Evolutionary conservation across 2,113 vertebrate genomes (phyloP).

Genomic region (Octodon degus): DNA sequence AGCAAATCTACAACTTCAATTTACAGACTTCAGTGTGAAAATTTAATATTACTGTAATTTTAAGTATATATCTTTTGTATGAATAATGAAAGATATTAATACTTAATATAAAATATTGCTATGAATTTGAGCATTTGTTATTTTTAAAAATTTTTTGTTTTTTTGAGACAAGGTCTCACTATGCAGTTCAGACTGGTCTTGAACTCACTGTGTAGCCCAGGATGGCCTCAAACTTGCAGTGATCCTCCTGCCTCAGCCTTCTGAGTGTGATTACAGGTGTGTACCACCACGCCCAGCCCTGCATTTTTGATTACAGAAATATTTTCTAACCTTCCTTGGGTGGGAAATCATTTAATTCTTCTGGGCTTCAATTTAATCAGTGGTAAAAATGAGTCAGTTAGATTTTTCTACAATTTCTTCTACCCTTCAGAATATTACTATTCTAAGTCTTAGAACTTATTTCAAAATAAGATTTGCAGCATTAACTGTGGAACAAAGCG

Average conservation of each 20-base stretch:
- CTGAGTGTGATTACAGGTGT: no score
- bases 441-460: slow-evolving; percentile 25
- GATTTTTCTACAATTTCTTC: slow-evolving; percentile 37
- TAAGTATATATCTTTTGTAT: background rate
- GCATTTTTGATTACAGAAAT: background rate
- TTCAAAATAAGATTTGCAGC: slow-evolving; percentile 6
- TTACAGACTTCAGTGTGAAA: slow-evolving; percentile 27
- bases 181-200: no score
- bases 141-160: background rate
- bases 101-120: slow-evolving; percentile 31
- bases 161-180: no score
- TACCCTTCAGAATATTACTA: slow-evolving; percentile 27
- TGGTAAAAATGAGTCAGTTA: slow-evolving; percentile 30
- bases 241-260: no score
- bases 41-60: slow-evolving; percentile 44
- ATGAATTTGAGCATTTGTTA: background rate
- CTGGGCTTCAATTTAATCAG: background rate
- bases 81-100: background rate
- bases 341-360: background rate
- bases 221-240: no score
- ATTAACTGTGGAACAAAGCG: slow-evolving; percentile 33
- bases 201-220: no score
- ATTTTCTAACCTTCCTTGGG: background rate
- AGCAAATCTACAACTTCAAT: background rate
- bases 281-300: no score